phyloP scores from a whole-genome alignment of 2,113 vertebrate species.

The Burhinus bistriatus region DNA sequence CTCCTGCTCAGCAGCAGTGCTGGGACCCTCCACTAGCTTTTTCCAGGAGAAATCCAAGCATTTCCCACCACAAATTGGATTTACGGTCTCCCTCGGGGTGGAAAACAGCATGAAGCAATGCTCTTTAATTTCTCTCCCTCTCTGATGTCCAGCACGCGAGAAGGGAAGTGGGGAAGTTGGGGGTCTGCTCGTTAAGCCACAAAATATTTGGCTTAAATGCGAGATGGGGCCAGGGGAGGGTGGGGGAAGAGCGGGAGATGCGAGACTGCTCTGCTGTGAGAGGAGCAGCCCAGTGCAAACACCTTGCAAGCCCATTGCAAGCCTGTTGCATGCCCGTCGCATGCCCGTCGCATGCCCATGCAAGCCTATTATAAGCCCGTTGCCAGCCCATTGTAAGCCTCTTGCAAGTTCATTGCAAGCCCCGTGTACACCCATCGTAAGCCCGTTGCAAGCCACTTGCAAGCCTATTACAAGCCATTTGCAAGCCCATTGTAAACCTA shows the following conservation, averaged over 20 bases:
- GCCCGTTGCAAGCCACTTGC: too few species aligned
- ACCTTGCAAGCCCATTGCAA: neutral
- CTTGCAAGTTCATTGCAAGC: too few species aligned
- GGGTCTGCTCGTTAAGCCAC: neutral
- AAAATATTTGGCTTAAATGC: too few species aligned
- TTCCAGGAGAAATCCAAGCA: neutral
- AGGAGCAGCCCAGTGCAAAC: neutral
- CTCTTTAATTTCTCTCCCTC: neutral
- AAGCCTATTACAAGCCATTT: too few species aligned
- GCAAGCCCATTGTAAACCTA: too few species aligned
- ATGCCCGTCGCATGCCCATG: neutral
- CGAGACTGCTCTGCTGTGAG: accelerated
- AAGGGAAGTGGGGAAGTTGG: neutral
- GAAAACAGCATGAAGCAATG: accelerated
- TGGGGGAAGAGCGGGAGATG: neutral
- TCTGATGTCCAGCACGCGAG: accelerated
- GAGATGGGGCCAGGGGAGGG: accelerated
- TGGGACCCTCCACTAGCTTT: accelerated
- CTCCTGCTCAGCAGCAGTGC: accelerated
- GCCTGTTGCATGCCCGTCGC: neutral
- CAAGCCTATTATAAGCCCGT: too few species aligned
- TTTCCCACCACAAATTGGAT: neutral
- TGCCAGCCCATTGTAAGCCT: too few species aligned
- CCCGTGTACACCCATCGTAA: too few species aligned
- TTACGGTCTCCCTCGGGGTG: neutral